phyloP scores from a whole-genome alignment of 2,113 vertebrate species.

The Copsychus sechellarum region DNA sequence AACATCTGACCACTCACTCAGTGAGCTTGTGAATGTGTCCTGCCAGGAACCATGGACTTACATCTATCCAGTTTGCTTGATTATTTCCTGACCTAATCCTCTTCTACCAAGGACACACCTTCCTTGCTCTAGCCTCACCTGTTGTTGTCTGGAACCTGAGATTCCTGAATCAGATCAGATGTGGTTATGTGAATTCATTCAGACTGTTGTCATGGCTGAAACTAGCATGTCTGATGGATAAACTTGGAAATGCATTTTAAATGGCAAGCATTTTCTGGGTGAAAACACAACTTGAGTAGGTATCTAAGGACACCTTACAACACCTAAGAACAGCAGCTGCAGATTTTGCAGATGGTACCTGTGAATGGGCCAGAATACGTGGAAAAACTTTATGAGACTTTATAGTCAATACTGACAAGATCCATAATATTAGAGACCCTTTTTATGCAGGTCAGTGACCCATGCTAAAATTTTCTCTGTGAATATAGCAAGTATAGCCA shows the following conservation, averaged over 20 bases:
- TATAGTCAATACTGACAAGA: not conserved
- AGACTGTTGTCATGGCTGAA: not conserved
- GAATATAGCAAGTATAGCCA: not conserved
- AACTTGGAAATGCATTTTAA: not conserved
- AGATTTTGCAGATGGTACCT: not conserved
- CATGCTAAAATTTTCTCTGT: not conserved
- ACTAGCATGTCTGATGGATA: not conserved
- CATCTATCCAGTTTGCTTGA: not conserved
- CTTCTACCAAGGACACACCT: not conserved
- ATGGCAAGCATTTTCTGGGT: not conserved
- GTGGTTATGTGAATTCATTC: not conserved
- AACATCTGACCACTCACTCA: not conserved
- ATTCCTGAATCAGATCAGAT: not conserved
- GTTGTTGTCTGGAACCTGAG: accelerated
- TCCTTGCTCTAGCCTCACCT: not conserved
- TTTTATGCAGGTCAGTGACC: not conserved
- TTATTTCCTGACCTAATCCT: not conserved
- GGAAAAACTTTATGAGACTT: not conserved
- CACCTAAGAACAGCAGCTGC: not conserved
- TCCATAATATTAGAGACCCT: not conserved
- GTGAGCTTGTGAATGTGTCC: not conserved
- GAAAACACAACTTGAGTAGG: not conserved
- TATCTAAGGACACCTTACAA: not conserved
- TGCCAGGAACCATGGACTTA: not conserved
- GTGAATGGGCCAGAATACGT: not conserved